These are phyloP conservation scores for Hydropsyche betteni DNA, from an alignment of 2,888 invertebrate species.

Conservation along the genomic window DNA sequence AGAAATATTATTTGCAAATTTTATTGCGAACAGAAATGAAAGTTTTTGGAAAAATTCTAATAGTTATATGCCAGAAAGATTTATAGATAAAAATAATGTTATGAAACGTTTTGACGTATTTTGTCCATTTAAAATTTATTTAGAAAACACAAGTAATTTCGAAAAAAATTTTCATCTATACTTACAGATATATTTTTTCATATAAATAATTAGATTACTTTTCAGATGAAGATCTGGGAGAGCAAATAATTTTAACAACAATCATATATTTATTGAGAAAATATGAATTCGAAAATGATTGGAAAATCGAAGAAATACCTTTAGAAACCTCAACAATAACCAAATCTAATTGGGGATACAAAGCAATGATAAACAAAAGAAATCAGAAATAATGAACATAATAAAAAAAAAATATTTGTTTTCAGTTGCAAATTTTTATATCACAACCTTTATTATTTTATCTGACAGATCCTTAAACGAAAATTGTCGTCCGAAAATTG, in stretches of 20 bases:
- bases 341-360: slow-evolving; percentile 13
- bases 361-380: neutral
- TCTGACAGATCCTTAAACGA: no score
- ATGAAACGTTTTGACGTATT: neutral
- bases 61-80: slow-evolving; percentile 16
- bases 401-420: no score
- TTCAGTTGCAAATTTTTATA: no score
- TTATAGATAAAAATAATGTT: neutral
- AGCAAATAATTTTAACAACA: neutral
- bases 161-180: no score
- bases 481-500: no score
- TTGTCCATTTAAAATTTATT: neutral
- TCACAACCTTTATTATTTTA: no score
- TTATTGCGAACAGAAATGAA: neutral
- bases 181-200: neutral
- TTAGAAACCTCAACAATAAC: neutral
- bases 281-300: slow-evolving; percentile 26
- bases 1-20: neutral
- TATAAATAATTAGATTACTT: slow-evolving; percentile 1
- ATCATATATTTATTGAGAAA: slow-evolving; percentile 1
- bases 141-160: neutral
- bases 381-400: neutral
- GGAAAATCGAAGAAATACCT: slow-evolving; percentile 25
- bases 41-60: slow-evolving; percentile 1
- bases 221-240: neutral